These are phyloP conservation scores for Diachasma alloeum DNA, from an alignment of 1,140 invertebrate species.

Conservation along the genomic window DNA sequence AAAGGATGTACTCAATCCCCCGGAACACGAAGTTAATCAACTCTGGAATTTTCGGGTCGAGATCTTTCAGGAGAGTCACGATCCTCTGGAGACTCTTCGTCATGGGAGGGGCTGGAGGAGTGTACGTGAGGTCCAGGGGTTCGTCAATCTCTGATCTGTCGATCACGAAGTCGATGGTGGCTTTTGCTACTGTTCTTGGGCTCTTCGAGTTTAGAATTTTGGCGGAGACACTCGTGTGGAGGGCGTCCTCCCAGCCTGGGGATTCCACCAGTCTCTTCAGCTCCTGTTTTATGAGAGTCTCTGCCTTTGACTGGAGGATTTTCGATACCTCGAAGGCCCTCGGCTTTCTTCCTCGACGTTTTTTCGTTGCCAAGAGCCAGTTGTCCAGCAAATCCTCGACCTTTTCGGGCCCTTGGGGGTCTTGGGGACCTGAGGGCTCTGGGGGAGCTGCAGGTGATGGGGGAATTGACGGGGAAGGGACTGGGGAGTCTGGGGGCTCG, in stretches of 20 bases:
- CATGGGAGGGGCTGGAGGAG: constrained; percentile 59
- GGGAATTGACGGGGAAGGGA: background rate
- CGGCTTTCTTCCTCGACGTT: background rate
- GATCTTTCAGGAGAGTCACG: constrained; percentile 41
- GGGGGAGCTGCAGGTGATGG: background rate
- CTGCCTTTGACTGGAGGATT: background rate
- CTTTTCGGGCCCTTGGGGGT: background rate
- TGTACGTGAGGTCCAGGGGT: constrained; percentile 43
- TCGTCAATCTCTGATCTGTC: background rate
- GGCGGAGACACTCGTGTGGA: background rate
- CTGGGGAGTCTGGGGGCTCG: background rate
- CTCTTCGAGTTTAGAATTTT: background rate
- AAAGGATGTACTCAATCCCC: constrained; percentile 53
- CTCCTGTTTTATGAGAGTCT: background rate
- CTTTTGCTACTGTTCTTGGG: background rate
- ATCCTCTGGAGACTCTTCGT: constrained; percentile 51
- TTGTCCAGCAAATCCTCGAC: background rate
- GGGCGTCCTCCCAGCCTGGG: background rate
- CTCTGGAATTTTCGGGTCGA: constrained; percentile 37
- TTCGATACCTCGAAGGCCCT: constrained; percentile 63
- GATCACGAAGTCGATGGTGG: constrained; percentile 35
- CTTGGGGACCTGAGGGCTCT: too few species aligned
- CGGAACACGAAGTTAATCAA: constrained; percentile 40
- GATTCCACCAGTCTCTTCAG: background rate
- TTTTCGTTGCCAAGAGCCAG: background rate